phyloP scores from a whole-genome alignment of 2,113 vertebrate genomes.

The Hirundichthys speculiger region DNA sequence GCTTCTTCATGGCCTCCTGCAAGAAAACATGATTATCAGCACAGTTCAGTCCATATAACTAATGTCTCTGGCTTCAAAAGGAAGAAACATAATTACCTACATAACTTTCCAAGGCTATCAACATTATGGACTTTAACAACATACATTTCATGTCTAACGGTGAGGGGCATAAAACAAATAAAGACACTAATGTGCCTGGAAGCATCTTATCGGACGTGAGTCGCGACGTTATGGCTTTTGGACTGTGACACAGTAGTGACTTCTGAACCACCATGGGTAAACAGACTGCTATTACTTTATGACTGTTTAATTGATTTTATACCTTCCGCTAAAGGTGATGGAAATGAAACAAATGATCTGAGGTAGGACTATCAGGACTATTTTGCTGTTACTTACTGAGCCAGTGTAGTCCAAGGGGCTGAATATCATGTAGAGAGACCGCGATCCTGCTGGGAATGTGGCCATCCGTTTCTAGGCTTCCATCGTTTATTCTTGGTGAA shows the following conservation, averaged over 20 bases:
- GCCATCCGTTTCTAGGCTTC: slow-evolving; percentile 72
- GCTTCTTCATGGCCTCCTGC: slow-evolving; percentile 39
- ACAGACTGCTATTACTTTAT: no score
- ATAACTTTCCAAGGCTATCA: background rate
- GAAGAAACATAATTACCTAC: background rate
- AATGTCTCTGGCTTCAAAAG: background rate
- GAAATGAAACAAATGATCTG: background rate
- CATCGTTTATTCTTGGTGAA: background rate
- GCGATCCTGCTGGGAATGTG: slow-evolving; percentile 5
- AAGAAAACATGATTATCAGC: background rate
- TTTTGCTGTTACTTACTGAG: slow-evolving; percentile 46
- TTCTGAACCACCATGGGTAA: no score
- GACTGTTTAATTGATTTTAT: no score
- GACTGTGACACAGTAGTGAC: no score
- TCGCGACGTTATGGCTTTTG: background rate
- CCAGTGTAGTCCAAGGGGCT: slow-evolving; percentile 17
- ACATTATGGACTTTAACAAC: background rate
- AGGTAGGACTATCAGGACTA: no score
- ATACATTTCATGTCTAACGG: no score
- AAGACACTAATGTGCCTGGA: background rate
- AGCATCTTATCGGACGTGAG: background rate
- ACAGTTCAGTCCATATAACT: background rate
- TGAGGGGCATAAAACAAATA: no score
- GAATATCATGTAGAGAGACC: background rate
- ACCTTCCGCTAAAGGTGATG: no score